phyloP scores from a whole-genome alignment of 1,140 invertebrate genomes.

The Atopsyche davidsoni region DNA sequence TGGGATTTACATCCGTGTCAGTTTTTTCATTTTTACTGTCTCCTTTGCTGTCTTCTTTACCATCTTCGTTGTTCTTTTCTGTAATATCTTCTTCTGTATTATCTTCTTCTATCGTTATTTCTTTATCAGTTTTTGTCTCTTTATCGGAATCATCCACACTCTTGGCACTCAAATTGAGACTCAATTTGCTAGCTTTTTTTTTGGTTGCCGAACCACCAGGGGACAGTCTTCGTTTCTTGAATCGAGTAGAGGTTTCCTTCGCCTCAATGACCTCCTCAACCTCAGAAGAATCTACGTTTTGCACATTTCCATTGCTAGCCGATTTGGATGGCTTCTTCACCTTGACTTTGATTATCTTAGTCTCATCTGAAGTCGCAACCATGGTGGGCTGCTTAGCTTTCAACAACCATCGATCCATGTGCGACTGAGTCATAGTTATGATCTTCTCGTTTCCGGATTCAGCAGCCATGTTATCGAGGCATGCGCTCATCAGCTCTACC shows the following conservation, averaged over 20 bases:
- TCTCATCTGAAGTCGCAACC: slow-evolving; percentile 1
- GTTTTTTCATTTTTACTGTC: background rate
- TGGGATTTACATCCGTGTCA: no score
- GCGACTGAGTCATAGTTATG: slow-evolving; percentile 43
- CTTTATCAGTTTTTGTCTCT: background rate
- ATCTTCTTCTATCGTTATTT: background rate
- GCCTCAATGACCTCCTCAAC: background rate
- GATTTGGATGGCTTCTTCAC: background rate
- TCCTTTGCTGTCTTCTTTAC: slow-evolving; percentile 4
- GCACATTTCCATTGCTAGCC: background rate
- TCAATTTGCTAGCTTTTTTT: background rate
- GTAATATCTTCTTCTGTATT: background rate
- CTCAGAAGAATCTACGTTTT: background rate
- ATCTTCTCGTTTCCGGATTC: slow-evolving; percentile 38
- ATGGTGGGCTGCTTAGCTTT: slow-evolving; percentile 37
- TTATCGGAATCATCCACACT: background rate
- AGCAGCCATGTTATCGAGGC: slow-evolving; percentile 43
- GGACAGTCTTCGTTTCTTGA: slow-evolving; percentile 15
- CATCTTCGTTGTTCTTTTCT: background rate
- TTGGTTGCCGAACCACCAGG: slow-evolving; percentile 5
- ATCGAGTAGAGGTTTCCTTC: slow-evolving; percentile 8
- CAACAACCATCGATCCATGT: slow-evolving; percentile 47
- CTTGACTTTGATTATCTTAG: background rate
- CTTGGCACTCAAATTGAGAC: background rate
- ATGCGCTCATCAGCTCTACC: slow-evolving; percentile 42